phyloP scores from a whole-genome alignment of 1,140 invertebrate genomes.

The Pentalonia nigronervosa region DNA sequence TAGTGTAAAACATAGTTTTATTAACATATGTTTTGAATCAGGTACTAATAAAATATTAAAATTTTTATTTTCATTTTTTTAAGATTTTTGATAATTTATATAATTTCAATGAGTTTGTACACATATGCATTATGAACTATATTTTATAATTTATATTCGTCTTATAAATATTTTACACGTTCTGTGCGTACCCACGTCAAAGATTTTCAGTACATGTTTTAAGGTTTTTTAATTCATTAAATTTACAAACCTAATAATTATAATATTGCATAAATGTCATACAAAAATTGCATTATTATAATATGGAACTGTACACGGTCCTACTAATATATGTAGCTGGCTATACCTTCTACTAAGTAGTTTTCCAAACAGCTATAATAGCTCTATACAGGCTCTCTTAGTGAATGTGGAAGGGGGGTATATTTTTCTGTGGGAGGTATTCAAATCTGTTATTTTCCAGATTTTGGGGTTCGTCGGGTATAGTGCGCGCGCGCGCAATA shows the following conservation, averaged over 20 bases:
- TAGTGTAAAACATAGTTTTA: not conserved
- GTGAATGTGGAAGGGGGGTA: not conserved
- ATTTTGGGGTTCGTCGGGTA: constrained; percentile 28
- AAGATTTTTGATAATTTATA: too few species aligned
- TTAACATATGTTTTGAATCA: not conserved
- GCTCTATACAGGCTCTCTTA: not conserved
- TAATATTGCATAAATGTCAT: not conserved
- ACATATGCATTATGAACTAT: too few species aligned
- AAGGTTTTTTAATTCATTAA: not conserved
- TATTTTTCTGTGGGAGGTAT: not conserved
- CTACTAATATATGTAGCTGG: too few species aligned
- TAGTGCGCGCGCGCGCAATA: not conserved
- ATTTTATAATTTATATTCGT: too few species aligned
- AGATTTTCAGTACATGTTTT: not conserved
- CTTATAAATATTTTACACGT: not conserved
- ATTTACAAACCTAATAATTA: not conserved
- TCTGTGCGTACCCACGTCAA: too few species aligned
- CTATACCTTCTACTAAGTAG: not conserved
- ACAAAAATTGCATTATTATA: not conserved
- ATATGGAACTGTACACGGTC: not conserved
- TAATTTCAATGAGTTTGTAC: too few species aligned
- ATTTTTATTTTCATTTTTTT: not conserved
- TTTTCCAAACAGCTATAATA: not conserved
- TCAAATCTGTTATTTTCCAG: constrained; percentile 40
- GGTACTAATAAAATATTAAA: not conserved